phyloP scores from a whole-genome alignment of 2,888 invertebrate genomes.

The Nematopogon swammerdamellus region DNA sequence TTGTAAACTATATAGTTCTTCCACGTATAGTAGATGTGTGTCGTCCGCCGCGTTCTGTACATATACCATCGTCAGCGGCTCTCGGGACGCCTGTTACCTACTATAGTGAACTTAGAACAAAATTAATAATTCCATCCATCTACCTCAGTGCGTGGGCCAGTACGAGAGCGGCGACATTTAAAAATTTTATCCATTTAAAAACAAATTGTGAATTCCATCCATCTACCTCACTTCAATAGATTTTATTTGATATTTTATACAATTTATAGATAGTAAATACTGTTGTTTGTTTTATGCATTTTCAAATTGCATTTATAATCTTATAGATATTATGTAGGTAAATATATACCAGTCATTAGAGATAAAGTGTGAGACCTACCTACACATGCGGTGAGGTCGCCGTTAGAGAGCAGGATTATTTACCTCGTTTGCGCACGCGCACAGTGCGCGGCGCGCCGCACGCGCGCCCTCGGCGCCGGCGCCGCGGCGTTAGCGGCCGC shows the following conservation, averaged over 20 bases:
- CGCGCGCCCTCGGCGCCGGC: too few relatives aligned
- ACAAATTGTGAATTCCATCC: slow-evolving; percentile 66
- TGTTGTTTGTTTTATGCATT: slow-evolving; percentile 52
- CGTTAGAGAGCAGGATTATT: too few relatives aligned
- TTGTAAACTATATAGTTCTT: neutral
- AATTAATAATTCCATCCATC: slow-evolving; percentile 55
- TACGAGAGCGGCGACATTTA: slow-evolving; percentile 30
- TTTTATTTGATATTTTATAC: slow-evolving; percentile 59
- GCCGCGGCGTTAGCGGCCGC: too few relatives aligned
- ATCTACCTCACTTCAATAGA: slow-evolving; percentile 68
- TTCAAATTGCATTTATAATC: slow-evolving; percentile 56
- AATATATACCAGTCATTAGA: slow-evolving; percentile 49
- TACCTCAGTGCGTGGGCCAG: slow-evolving; percentile 57
- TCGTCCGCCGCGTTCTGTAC: neutral
- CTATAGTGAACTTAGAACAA: neutral
- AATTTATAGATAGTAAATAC: slow-evolving; percentile 53
- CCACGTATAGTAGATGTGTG: neutral
- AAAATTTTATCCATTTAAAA: slow-evolving; percentile 10
- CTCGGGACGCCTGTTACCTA: too few relatives aligned
- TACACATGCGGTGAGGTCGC: too few relatives aligned
- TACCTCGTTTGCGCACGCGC: too few relatives aligned
- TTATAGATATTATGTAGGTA: slow-evolving; percentile 50
- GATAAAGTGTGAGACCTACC: neutral
- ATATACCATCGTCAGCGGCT: too few relatives aligned
- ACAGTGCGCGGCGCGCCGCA: too few relatives aligned